A percentile compares a stretch with the other conserved stretches of the same genome.
Evolutionary conservation across 2,888 invertebrate species (phyloP).

Genomic region (Lasiommata megera): DNA sequence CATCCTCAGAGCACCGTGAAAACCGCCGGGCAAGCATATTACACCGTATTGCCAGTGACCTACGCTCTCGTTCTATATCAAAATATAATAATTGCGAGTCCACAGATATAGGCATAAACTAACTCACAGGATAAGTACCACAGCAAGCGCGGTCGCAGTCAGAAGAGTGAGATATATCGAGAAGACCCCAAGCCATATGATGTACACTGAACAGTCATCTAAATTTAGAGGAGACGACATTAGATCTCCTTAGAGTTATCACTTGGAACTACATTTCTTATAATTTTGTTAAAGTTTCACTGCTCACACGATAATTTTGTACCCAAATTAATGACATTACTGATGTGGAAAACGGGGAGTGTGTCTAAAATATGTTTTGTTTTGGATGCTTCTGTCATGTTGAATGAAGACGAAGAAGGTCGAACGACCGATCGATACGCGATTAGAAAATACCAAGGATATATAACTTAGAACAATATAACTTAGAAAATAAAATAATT

Average conservation of each 20-base stretch:
- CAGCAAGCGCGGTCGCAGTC: slow-evolving; percentile 51
- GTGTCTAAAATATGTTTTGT: not conserved
- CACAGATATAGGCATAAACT: not conserved
- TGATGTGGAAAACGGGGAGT: not conserved
- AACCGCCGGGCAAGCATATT: no score
- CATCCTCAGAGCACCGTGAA: no score
- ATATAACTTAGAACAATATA: no score
- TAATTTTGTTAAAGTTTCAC: slow-evolving; percentile 25
- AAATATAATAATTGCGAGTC: no score
- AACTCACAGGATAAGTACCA: slow-evolving; percentile 60
- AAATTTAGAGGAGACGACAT: slow-evolving; percentile 55
- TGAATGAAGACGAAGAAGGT: not conserved
- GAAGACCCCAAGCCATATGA: slow-evolving; percentile 58
- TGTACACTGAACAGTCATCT: slow-evolving; percentile 47
- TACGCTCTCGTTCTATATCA: no score
- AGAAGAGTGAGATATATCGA: slow-evolving; percentile 54
- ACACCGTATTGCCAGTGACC: no score
- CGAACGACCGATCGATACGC: no score
- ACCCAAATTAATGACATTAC: slow-evolving; percentile 16
- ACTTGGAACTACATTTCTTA: slow-evolving; percentile 39
- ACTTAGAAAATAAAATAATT: no score
- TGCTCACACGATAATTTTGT: slow-evolving; percentile 35
- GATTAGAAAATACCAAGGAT: no score
- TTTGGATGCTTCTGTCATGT: slow-evolving; percentile 15
- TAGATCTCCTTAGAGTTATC: slow-evolving; percentile 35